Evolutionary conservation across 1,140 invertebrate species (phyloP).

Genomic region (Dinoponera quadriceps): DNA sequence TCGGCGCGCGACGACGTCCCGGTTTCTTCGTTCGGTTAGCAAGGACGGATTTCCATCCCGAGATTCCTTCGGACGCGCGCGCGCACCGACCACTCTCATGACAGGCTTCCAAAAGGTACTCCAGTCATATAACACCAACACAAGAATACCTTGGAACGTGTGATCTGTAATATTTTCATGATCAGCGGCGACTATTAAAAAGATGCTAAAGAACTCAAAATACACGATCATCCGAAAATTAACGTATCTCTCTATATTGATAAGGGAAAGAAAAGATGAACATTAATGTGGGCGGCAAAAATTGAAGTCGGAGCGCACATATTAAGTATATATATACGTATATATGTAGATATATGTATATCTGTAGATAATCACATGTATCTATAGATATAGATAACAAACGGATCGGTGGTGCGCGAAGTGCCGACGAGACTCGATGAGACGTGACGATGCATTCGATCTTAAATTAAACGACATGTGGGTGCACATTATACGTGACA

Average conservation of each 20-base stretch:
- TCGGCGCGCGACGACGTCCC: not conserved
- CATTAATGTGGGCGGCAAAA: conserved; percentile 22
- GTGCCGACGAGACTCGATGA: conserved; percentile 4
- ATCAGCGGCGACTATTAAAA: conserved; percentile 77
- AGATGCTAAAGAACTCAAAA: conserved; percentile 66
- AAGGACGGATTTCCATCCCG: not conserved
- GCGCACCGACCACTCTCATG: conserved; percentile 44
- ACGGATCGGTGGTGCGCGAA: not conserved
- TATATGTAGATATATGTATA: no score
- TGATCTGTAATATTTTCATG: conserved; percentile 79
- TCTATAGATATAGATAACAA: not conserved
- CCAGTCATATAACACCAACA: conserved; percentile 76
- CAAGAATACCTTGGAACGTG: conserved; percentile 81
- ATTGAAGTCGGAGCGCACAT: not conserved
- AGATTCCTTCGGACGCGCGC: not conserved
- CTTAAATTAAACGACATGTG: not conserved
- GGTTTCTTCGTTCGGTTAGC: not conserved
- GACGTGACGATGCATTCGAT: not conserved
- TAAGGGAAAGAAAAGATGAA: conserved; percentile 22
- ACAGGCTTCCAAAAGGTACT: not conserved
- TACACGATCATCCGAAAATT: conserved; percentile 57
- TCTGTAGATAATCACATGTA: no score
- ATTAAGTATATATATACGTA: no score
- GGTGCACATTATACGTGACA: not conserved
- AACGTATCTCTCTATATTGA: conserved; percentile 50